Evolutionary conservation across 2,797 vertebrate species (phyloP).

Genomic region (Sylvia borin): DNA sequence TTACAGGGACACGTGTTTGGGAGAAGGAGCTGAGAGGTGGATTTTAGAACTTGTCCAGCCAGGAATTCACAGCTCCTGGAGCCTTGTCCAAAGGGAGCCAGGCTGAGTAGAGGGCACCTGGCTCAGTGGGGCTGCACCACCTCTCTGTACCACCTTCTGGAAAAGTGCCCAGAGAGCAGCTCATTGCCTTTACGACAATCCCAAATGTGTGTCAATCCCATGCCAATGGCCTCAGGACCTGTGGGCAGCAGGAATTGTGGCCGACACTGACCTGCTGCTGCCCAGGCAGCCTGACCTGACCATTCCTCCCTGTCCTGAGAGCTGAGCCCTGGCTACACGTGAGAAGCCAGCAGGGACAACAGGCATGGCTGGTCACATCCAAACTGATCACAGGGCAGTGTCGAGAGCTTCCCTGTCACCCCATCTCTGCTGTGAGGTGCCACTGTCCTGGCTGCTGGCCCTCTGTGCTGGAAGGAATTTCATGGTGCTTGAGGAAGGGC

Average conservation of each 20-base stretch:
- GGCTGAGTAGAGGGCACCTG: background rate
- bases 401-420: background rate
- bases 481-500: background rate
- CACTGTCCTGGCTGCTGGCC: background rate
- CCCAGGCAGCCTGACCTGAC: background rate
- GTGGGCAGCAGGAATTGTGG: background rate
- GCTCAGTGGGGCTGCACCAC: background rate
- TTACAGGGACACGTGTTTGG: slow-evolving; percentile 41
- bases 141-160: background rate
- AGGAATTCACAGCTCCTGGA: background rate
- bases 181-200: background rate
- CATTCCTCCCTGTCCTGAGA: background rate
- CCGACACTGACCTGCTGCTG: background rate
- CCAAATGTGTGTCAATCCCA: background rate
- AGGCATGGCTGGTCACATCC: background rate
- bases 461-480: background rate
- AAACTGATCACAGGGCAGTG: background rate
- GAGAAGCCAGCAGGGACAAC: background rate
- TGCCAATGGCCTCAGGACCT: fast-evolving
- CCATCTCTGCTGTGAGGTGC: background rate
- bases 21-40: slow-evolving; percentile 48
- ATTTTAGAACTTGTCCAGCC: background rate
- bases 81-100: background rate
- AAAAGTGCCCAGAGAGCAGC: background rate
- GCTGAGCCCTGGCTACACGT: fast-evolving